A percentile compares a stretch with the other conserved stretches of the same genome.
These are phyloP conservation scores for Rana temporaria DNA, from an alignment of 2,113 vertebrate species.

Conservation along the genomic window DNA sequence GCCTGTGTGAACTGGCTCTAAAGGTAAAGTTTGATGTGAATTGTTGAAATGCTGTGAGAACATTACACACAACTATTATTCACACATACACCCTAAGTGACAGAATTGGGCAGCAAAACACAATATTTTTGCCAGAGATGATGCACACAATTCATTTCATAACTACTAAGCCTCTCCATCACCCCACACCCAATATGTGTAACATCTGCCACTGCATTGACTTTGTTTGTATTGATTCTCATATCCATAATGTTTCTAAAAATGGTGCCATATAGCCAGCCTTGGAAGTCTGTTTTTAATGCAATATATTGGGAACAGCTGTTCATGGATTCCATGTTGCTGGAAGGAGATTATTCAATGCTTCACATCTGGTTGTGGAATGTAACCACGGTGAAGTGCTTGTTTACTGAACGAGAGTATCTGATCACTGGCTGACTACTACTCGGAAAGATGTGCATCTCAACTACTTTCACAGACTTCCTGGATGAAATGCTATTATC, in stretches of 20 bases:
- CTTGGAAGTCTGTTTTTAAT: neutral
- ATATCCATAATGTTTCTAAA: neutral
- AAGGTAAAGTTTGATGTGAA: no score
- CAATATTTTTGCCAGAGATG: neutral
- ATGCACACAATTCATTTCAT: neutral
- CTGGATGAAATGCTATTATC: slow-evolving; percentile 38
- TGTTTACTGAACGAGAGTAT: slow-evolving; percentile 14
- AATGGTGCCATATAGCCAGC: slow-evolving; percentile 22
- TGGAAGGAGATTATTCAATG: slow-evolving; percentile 58
- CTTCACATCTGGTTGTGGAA: slow-evolving; percentile 62
- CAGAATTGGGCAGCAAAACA: neutral
- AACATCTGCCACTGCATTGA: neutral
- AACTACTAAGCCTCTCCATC: neutral
- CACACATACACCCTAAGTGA: neutral
- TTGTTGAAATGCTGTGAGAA: no score
- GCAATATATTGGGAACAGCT: slow-evolving; percentile 56
- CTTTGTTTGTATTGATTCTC: neutral
- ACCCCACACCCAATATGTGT: neutral
- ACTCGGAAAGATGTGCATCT: slow-evolving; percentile 34
- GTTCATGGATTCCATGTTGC: slow-evolving; percentile 55
- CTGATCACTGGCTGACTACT: slow-evolving; percentile 52
- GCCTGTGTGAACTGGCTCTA: no score
- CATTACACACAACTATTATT: no score
- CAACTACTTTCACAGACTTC: slow-evolving; percentile 40
- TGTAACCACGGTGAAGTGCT: slow-evolving; percentile 43